Percentiles rank a stretch among this genome's conserved stretches.
Conservation (phyloP, 2,113 vertebrate genomes). For the Campylomormyrus tamandua region DNA sequence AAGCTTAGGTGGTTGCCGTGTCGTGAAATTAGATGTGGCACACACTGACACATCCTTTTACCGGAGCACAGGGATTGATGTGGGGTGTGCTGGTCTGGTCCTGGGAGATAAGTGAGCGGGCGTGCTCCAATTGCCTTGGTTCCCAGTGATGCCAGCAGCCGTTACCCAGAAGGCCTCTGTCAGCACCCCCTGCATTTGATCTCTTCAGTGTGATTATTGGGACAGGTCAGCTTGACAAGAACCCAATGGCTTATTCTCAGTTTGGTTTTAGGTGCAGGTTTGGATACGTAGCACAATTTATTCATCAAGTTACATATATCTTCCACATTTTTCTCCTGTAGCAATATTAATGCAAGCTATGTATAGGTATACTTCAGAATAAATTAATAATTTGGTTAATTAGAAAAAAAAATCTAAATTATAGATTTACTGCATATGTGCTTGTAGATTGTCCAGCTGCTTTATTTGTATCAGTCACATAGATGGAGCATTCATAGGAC, state of each 20-base stretch:
- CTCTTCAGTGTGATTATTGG: constrained; percentile 14
- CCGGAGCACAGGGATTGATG: constrained; percentile 31
- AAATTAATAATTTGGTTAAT: background rate
- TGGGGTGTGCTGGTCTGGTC: constrained; percentile 50
- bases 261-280: background rate
- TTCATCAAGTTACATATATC: background rate
- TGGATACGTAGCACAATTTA: background rate
- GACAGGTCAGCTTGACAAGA: background rate
- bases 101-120: constrained; percentile 50
- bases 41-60: constrained; percentile 30
- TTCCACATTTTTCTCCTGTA: background rate
- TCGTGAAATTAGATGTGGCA: constrained; percentile 44
- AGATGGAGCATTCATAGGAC: background rate
- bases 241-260: background rate
- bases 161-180: constrained; percentile 23
- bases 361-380: background rate
- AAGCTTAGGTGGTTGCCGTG: constrained; percentile 44
- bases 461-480: background rate
- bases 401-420: background rate
- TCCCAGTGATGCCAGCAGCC: background rate
- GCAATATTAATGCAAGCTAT: background rate
- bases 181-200: constrained; percentile 29
- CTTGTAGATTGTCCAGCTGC: background rate
- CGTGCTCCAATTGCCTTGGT: background rate
- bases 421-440: background rate